Evolutionary conservation across 2,797 vertebrate genomes (phyloP).

Genomic region (Liasis olivaceus): DNA sequence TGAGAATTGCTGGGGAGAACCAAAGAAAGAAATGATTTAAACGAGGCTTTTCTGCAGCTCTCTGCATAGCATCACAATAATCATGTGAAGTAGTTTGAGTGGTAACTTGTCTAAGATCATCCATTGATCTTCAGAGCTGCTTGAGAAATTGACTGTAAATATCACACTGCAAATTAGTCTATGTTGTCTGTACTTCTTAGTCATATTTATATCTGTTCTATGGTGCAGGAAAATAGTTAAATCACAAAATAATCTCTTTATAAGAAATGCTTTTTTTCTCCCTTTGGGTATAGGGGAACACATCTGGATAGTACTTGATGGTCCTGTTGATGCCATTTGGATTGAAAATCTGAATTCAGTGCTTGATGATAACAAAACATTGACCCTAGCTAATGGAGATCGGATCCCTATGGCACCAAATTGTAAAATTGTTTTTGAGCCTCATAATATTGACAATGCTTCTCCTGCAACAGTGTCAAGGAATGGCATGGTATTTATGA

Average conservation of each 20-base stretch:
- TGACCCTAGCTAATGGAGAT: slow-evolving; percentile 94
- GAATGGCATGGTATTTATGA: slow-evolving; percentile 99
- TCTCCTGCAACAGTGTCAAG: slow-evolving; percentile 97
- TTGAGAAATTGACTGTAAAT: neutral
- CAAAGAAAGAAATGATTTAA: neutral
- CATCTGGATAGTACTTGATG: slow-evolving; percentile 96
- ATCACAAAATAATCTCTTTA: neutral
- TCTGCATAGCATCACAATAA: neutral
- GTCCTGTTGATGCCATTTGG: slow-evolving; percentile 97
- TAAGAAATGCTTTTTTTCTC: neutral
- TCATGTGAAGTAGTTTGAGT: neutral
- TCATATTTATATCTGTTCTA: neutral
- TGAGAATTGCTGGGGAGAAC: neutral
- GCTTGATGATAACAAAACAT: slow-evolving; percentile 94
- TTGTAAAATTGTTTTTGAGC: slow-evolving; percentile 96
- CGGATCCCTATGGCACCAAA: slow-evolving; percentile 96
- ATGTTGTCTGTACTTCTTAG: neutral
- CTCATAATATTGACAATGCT: slow-evolving; percentile 96
- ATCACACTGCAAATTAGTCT: neutral
- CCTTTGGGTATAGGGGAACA: slow-evolving; percentile 83
- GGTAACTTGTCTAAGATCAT: neutral
- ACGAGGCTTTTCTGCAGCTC: neutral
- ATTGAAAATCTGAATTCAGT: slow-evolving; percentile 98
- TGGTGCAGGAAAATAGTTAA: neutral
- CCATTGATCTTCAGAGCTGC: neutral